These are phyloP conservation scores for Drosophila crucigera DNA, from an alignment of 2,888 invertebrate genomes.

Conservation along the genomic window DNA sequence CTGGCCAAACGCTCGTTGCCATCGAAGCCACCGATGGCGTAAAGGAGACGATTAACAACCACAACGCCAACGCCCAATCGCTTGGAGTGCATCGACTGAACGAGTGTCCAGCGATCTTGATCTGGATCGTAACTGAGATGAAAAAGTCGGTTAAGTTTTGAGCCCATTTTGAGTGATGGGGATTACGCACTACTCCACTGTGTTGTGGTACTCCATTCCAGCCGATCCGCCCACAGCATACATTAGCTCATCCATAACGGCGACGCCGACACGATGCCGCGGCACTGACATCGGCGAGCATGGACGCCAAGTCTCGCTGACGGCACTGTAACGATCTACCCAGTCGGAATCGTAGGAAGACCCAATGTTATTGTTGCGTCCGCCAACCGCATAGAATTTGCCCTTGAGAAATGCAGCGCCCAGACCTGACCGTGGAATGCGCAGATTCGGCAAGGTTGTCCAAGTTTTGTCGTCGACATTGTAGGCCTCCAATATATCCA, in stretches of 20 bases:
- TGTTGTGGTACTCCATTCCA: slow-evolving; percentile 93
- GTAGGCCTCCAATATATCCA: slow-evolving; percentile 95
- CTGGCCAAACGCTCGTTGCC: slow-evolving; percentile 91
- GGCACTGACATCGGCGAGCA: slow-evolving; percentile 95
- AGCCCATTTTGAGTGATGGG: neutral
- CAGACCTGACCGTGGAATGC: slow-evolving; percentile 94
- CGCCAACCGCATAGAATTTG: slow-evolving; percentile 96
- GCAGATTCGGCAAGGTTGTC: slow-evolving; percentile 92
- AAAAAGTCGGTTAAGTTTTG: neutral
- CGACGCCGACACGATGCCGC: slow-evolving; percentile 95
- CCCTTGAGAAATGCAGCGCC: slow-evolving; percentile 95
- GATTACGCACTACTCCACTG: slow-evolving; percentile 92
- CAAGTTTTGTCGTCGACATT: slow-evolving; percentile 94
- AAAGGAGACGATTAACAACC: slow-evolving; percentile 91
- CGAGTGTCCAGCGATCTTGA: slow-evolving; percentile 88
- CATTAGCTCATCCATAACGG: slow-evolving; percentile 96
- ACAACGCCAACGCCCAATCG: slow-evolving; percentile 90
- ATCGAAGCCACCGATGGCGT: slow-evolving; percentile 96
- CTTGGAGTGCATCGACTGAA: slow-evolving; percentile 88
- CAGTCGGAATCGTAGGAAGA: slow-evolving; percentile 94
- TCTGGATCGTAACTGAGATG: slow-evolving; percentile 88
- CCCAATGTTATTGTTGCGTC: slow-evolving; percentile 95
- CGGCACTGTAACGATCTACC: slow-evolving; percentile 93
- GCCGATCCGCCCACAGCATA: slow-evolving; percentile 97
- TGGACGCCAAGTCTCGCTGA: slow-evolving; percentile 93